A percentile compares a stretch with the other conserved stretches of the same genome.
Evolutionary conservation across 2,888 invertebrate genomes (phyloP).

Genomic region (Stenolophus ochropezus): DNA sequence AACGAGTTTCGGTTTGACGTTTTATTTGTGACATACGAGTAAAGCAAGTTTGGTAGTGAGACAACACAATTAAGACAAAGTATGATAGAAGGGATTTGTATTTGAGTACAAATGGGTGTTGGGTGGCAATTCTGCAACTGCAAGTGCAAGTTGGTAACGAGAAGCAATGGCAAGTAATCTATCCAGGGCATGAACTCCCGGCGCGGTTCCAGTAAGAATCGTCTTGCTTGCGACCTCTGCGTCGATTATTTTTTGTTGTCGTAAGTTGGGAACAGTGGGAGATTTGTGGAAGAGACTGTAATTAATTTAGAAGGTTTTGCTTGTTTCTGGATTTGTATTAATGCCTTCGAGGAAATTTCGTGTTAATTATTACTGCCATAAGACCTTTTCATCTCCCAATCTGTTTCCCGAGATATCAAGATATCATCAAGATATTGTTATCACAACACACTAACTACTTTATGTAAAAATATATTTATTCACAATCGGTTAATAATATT

Average conservation of each 20-base stretch:
- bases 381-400: slow-evolving; percentile 53
- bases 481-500: too few relatives aligned
- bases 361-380: slow-evolving; percentile 55
- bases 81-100: neutral
- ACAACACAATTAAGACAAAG: neutral
- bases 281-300: slow-evolving; percentile 50
- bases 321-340: slow-evolving; percentile 58
- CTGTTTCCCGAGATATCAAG: slow-evolving; percentile 46
- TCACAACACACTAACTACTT: too few relatives aligned
- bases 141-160: neutral
- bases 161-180: neutral
- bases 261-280: slow-evolving; percentile 44
- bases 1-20: too few relatives aligned
- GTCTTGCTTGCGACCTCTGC: neutral
- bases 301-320: slow-evolving; percentile 56
- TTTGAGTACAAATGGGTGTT: neutral
- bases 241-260: slow-evolving; percentile 47
- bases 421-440: too few relatives aligned
- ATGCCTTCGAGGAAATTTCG: slow-evolving; percentile 42
- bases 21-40: too few relatives aligned
- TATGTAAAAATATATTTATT: too few relatives aligned
- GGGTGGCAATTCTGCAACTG: neutral
- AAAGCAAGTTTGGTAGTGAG: too few relatives aligned
- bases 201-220: slow-evolving; percentile 5
- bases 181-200: neutral